Percentiles rank a stretch among this genome's conserved stretches.
Evolutionary conservation across 2,113 vertebrate genomes (phyloP).

Genomic region (Steatornis caripensis): DNA sequence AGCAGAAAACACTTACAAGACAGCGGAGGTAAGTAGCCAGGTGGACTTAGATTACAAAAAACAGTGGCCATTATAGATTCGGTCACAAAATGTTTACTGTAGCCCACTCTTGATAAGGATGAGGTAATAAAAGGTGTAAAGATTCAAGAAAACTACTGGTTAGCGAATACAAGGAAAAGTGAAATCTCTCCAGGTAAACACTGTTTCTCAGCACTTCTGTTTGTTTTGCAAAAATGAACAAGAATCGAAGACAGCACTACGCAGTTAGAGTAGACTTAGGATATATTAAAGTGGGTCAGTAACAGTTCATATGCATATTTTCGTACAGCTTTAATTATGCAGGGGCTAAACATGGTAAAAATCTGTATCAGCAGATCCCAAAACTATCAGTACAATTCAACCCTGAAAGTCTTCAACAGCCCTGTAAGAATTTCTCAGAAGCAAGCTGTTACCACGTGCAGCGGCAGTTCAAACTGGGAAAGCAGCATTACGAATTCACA

Average conservation of each 20-base stretch:
- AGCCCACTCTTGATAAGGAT: neutral
- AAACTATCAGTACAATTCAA: neutral
- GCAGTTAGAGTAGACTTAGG: neutral
- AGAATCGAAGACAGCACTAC: neutral
- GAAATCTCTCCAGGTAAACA: neutral
- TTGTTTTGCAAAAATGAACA: neutral
- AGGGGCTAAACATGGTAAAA: neutral
- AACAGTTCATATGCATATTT: neutral
- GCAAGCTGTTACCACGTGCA: no score
- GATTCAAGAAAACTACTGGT: neutral
- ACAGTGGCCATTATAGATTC: neutral
- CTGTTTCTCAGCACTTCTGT: neutral
- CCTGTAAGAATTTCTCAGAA: neutral
- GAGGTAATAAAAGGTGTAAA: neutral
- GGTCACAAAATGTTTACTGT: neutral
- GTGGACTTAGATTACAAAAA: neutral
- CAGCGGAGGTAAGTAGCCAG: neutral
- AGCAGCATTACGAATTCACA: neutral
- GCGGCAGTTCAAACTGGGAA: neutral
- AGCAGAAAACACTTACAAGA: neutral
- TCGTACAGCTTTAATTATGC: neutral
- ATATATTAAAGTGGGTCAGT: neutral
- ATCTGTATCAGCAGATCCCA: neutral
- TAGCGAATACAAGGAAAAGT: neutral
- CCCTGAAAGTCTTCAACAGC: neutral